Evolutionary conservation across 2,113 vertebrate genomes (phyloP).

Genomic region (Carlito syrichta): DNA sequence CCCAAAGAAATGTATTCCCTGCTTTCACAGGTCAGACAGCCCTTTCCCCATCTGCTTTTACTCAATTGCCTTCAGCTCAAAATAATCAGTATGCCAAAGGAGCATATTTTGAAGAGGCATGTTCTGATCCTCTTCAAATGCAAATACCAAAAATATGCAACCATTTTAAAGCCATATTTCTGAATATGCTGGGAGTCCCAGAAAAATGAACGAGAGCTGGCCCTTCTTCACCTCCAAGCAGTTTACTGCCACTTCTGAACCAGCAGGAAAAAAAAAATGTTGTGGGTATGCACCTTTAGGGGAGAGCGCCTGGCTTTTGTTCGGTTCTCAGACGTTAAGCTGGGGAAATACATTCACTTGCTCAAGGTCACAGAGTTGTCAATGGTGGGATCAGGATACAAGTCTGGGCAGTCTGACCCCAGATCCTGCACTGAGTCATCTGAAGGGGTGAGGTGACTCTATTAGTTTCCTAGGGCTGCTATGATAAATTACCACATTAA

Average conservation of each 20-base stretch:
- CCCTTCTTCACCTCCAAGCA: not conserved
- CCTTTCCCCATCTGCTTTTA: not conserved
- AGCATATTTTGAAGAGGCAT: not conserved
- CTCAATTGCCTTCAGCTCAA: not conserved
- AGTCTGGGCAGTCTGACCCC: not conserved
- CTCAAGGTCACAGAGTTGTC: not conserved
- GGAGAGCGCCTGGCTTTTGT: too few relatives aligned
- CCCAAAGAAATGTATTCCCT: not conserved
- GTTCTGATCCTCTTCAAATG: not conserved
- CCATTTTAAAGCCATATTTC: not conserved
- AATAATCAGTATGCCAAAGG: not conserved
- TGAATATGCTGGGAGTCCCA: not conserved
- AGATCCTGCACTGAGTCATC: accelerated
- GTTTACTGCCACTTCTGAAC: not conserved
- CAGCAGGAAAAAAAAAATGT: too few relatives aligned
- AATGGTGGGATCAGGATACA: accelerated
- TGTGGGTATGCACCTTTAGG: accelerated
- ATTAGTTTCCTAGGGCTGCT: not conserved
- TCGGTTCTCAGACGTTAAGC: not conserved
- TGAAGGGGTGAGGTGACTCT: accelerated
- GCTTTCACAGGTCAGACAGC: not conserved
- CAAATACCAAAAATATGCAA: not conserved
- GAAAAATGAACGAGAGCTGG: not conserved
- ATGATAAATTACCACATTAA: not conserved
- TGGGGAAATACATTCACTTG: not conserved